Conservation (phyloP, 1,140 invertebrate species). For the Drosophila mayri region DNA sequence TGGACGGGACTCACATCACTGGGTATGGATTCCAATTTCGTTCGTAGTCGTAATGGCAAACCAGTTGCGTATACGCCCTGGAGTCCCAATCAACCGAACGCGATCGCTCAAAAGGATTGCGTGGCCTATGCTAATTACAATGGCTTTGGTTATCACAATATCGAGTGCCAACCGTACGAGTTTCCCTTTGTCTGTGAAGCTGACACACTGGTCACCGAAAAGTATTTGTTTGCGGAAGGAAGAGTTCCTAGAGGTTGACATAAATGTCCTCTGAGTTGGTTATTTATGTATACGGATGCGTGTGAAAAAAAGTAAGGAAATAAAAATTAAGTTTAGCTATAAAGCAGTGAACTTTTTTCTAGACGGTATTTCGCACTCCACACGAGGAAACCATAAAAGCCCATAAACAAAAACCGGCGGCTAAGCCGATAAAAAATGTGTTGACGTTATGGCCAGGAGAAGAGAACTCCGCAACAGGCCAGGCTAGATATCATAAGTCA, state of each 20-base stretch:
- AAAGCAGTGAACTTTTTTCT: neutral
- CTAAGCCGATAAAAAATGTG: constrained; percentile 58
- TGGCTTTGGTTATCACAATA: constrained; percentile 32
- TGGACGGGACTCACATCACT: constrained; percentile 36
- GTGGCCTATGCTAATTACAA: constrained; percentile 27
- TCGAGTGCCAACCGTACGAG: constrained; percentile 26
- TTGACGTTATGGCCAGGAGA: constrained; percentile 41
- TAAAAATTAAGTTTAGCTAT: constrained; percentile 3
- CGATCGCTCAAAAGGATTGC: constrained; percentile 5
- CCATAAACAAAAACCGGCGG: constrained; percentile 30
- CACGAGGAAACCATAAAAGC: neutral
- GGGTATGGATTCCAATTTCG: constrained; percentile 12
- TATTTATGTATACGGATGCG: neutral
- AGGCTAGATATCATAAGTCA: constrained; percentile 57
- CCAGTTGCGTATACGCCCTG: constrained; percentile 35
- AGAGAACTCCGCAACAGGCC: constrained; percentile 6
- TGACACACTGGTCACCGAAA: constrained; percentile 7
- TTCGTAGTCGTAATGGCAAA: constrained; percentile 1
- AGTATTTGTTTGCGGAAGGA: constrained; percentile 24
- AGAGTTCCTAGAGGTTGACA: constrained; percentile 11
- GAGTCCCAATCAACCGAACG: constrained; percentile 27
- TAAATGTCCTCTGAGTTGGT: neutral
- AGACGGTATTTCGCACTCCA: neutral
- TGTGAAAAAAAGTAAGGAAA: neutral
- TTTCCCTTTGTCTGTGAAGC: constrained; percentile 29